Base-by-base conservation (phyloP, 2,113 vertebrate species). In the Poecile atricapillus region DNA sequence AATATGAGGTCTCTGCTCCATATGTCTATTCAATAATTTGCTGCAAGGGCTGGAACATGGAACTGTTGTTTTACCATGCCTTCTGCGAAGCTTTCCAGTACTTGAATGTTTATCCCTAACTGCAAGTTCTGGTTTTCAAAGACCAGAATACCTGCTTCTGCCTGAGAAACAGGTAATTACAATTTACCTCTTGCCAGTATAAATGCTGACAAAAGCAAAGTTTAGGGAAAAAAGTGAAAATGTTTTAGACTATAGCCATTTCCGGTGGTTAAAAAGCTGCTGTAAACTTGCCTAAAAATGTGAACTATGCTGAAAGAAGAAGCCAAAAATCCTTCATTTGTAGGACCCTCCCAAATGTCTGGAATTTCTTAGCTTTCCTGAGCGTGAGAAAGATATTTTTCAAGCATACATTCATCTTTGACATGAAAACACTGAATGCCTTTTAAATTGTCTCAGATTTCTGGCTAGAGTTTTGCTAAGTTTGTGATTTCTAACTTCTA, bases 211-310 rank as follows among this genome's bases (percentile, higher is more conserved):
- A 70, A 87, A 83, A 90, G n/a, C 24, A 50, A 95, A 49, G 41
- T 46, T 80, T 37, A 86, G 47, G 49, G 0, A 43, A 41, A 87
- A 90, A 83, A n/a, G 16, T 53, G 25, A 49, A 83, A 87, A 81
- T 67, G 31, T 31, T 80, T 5, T 59, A 76, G 37, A 47, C 11
- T 83, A 8, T 33, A 27, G 44, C 30, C 20, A 25, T 91, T 91
- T 92, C 65, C 10, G 20, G 39, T 81, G 71, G 47, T 46, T 82
- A 60, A 78, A 91, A 77, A 83, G 30, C 19, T 87, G 59, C 67
- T 89, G 64, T 62, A 68, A 87, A 17, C 70, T 74, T 96, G 95
- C 95, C 83, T 85, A 95, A 96, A 96, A 94, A 95, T 97, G 92
- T 92, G 74, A 96, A 96, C 67, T 91, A 95, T 95, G 95, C 65